Evolutionary conservation across 1,140 invertebrate genomes (phyloP).

Genomic region (Hylaeus anthracinus): DNA sequence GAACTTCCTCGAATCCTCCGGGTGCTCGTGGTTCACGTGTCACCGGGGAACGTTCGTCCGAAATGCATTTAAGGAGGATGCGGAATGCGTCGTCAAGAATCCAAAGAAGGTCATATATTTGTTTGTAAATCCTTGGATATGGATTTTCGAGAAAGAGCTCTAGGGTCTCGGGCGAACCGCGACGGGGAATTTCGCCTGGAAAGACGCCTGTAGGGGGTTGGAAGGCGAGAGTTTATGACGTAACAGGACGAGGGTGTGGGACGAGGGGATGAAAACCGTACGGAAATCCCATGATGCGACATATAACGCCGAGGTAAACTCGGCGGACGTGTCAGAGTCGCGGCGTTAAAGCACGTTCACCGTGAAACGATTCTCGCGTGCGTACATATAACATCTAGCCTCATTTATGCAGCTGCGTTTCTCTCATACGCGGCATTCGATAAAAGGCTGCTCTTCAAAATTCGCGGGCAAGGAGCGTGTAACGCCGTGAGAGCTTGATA

Average conservation of each 20-base stretch:
- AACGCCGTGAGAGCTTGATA: background rate
- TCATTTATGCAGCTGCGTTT: conserved; percentile 61
- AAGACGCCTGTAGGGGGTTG: background rate
- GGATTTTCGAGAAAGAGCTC: conserved; percentile 26
- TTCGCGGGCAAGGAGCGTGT: background rate
- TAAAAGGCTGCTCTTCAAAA: conserved; percentile 23
- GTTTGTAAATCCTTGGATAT: background rate
- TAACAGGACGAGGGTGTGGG: conserved; percentile 20
- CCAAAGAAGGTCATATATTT: background rate
- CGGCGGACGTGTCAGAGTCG: conserved; percentile 57
- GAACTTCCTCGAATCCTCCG: no score
- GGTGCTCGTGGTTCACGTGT: background rate
- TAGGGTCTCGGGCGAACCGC: conserved; percentile 14
- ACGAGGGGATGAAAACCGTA: conserved; percentile 49
- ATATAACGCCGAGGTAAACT: conserved; percentile 59
- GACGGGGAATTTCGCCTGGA: conserved; percentile 40
- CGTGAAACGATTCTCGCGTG: conserved; percentile 48
- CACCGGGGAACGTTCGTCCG: no score
- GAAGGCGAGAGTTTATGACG: conserved; percentile 44
- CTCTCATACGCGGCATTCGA: conserved; percentile 19
- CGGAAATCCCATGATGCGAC: conserved; percentile 56
- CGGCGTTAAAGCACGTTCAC: conserved; percentile 61
- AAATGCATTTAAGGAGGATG: no score
- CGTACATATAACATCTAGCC: conserved; percentile 37
- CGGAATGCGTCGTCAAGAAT: background rate